Evolutionary conservation across 1,140 invertebrate genomes (phyloP).

Genomic region (Anastatus disparis): DNA sequence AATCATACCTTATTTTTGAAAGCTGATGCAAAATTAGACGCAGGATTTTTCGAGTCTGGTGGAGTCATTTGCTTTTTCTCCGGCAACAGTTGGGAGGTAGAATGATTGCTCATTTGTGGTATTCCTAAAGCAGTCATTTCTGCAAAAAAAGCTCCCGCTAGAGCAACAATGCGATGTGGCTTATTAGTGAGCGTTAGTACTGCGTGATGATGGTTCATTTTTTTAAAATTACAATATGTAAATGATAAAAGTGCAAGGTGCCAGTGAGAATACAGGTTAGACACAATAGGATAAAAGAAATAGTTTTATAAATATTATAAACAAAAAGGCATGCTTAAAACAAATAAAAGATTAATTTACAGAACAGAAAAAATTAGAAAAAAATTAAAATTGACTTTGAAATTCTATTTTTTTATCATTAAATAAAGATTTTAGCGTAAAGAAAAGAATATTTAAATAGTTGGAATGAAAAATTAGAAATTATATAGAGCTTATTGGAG

Average conservation of each 20-base stretch:
- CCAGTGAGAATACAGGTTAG: not conserved
- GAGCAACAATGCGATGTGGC: conserved; percentile 49
- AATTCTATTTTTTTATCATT: too few species aligned
- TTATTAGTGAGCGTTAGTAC: conserved; percentile 58
- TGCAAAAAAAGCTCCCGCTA: conserved; percentile 64
- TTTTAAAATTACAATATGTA: conserved; percentile 11
- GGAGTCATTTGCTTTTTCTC: conserved; percentile 63
- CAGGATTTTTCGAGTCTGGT: conserved; percentile 65
- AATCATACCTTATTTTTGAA: conserved; percentile 73
- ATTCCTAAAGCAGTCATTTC: conserved; percentile 63
- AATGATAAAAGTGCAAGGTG: conserved; percentile 24
- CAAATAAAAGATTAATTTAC: too few species aligned
- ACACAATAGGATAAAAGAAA: too few species aligned
- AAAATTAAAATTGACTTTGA: too few species aligned
- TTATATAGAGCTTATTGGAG: too few species aligned
- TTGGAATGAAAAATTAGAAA: too few species aligned
- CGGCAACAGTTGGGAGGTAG: conserved; percentile 52
- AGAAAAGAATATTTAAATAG: too few species aligned
- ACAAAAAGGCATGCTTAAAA: too few species aligned
- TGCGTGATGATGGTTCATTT: conserved; percentile 36
- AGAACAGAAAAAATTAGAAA: too few species aligned
- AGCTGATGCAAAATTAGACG: conserved; percentile 73
- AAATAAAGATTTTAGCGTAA: too few species aligned
- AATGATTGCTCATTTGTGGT: conserved; percentile 59
- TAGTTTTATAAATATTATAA: too few species aligned